Conservation (phyloP, 2,888 invertebrate genomes). For the Tromatobia lineatoria region DNA sequence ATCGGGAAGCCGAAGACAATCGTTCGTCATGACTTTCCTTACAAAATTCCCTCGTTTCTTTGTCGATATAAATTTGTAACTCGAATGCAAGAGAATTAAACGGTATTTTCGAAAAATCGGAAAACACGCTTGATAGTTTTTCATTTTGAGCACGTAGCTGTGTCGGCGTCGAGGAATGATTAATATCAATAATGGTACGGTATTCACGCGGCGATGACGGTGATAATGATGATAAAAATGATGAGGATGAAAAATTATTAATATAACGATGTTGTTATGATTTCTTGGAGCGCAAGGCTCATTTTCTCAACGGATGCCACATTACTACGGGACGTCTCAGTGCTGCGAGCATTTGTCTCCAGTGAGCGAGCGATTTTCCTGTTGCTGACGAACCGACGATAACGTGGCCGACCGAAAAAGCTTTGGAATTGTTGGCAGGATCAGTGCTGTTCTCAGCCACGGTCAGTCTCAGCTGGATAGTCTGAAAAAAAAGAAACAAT, state of each 20-base stretch:
- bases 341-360: constrained; percentile 94
- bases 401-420: constrained; percentile 92
- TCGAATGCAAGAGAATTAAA: constrained; percentile 19
- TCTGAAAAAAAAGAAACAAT: constrained; percentile 84
- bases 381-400: constrained; percentile 91
- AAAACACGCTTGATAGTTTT: constrained; percentile 24
- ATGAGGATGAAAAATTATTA: constrained; percentile 15
- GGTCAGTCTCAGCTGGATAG: constrained; percentile 91
- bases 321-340: constrained; percentile 93
- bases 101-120: constrained; percentile 2
- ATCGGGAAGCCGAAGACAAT: not conserved
- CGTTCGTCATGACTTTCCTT: not conserved
- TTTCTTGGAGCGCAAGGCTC: constrained; percentile 61
- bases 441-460: constrained; percentile 86
- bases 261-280: constrained; percentile 10
- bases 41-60: constrained; percentile 2
- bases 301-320: constrained; percentile 92
- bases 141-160: constrained; percentile 62
- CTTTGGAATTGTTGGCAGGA: constrained; percentile 86
- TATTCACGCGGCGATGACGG: not conserved
- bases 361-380: constrained; percentile 91
- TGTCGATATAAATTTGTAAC: not conserved
- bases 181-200: constrained; percentile 30
- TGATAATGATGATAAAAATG: constrained; percentile 1
- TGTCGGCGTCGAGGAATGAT: constrained; percentile 60